phyloP scores from a whole-genome alignment of 2,888 invertebrate species.

The Drosophila paranaensis region DNA sequence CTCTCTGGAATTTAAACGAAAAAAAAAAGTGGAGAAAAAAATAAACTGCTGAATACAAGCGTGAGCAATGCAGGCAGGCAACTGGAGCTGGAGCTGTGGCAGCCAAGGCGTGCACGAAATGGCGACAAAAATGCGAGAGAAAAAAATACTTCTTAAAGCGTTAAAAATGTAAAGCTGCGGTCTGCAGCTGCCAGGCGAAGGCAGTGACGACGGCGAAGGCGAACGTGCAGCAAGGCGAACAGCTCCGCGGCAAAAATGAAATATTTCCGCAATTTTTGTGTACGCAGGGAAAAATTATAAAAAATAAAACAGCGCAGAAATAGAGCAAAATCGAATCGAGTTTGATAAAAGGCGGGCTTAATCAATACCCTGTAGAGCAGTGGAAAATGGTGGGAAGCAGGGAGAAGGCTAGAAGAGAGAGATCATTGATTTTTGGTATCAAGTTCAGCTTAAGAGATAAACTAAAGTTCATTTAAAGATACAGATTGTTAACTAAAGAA shows the following conservation, averaged over 20 bases:
- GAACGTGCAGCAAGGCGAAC: constrained; percentile 8
- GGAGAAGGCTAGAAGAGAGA: no score
- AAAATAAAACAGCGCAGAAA: constrained; percentile 12
- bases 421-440: neutral
- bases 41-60: constrained; percentile 22
- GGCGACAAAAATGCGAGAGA: constrained; percentile 62
- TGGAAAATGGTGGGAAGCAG: neutral
- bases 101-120: constrained; percentile 54
- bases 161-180: constrained; percentile 62
- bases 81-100: neutral
- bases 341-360: neutral
- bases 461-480: no score
- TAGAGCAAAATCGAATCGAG: constrained; percentile 17
- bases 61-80: constrained; percentile 40
- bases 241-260: constrained; percentile 51
- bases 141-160: constrained; percentile 61
- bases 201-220: neutral
- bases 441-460: neutral
- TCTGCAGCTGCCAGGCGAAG: constrained; percentile 15
- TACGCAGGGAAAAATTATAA: constrained; percentile 25
- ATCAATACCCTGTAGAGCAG: constrained; percentile 21
- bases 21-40: neutral
- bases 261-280: constrained; percentile 53
- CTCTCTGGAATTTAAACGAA: constrained; percentile 60
- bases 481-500: no score